A percentile compares a stretch with the other conserved stretches of the same genome.
phyloP scores from a whole-genome alignment of 2,888 invertebrate species.

The Erpobdella octoculata region DNA sequence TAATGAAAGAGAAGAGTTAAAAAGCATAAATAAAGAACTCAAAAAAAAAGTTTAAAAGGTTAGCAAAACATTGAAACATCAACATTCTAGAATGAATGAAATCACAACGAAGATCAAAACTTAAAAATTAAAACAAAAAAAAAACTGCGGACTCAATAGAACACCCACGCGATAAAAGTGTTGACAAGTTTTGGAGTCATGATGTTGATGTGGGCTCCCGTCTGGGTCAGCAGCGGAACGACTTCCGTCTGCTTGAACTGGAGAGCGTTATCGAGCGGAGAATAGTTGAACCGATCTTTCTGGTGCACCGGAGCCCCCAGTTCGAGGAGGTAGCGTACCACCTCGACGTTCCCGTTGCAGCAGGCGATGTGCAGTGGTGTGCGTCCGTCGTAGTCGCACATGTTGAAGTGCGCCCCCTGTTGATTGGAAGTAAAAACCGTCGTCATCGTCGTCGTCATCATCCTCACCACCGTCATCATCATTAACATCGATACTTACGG shows the following conservation, averaged over 20 bases:
- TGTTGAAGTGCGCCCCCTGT: constrained; percentile 13
- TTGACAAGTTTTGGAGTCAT: constrained; percentile 53
- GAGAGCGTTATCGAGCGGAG: constrained; percentile 62
- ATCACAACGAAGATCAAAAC: background rate
- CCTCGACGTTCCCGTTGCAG: constrained; percentile 49
- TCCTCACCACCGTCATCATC: background rate
- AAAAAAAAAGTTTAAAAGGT: too few species aligned
- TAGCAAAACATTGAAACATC: too few species aligned
- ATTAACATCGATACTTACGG: constrained; percentile 30
- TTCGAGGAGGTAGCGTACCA: constrained; percentile 59
- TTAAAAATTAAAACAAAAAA: too few species aligned
- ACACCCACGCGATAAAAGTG: constrained; percentile 6
- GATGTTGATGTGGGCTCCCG: constrained; percentile 64
- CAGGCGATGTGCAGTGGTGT: constrained; percentile 11
- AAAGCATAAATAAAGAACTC: too few species aligned
- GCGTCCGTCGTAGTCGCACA: constrained; percentile 2
- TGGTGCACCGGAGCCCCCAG: constrained; percentile 76
- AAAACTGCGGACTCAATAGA: too few species aligned
- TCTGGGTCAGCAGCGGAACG: constrained; percentile 63
- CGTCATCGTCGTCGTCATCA: background rate
- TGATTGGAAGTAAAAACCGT: background rate
- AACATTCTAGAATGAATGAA: too few species aligned
- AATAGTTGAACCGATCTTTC: constrained; percentile 57
- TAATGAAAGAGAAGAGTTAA: too few species aligned
- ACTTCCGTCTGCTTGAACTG: constrained; percentile 47